Base-by-base conservation (phyloP, 2,888 invertebrate genomes). In the Metalampra italica region DNA sequence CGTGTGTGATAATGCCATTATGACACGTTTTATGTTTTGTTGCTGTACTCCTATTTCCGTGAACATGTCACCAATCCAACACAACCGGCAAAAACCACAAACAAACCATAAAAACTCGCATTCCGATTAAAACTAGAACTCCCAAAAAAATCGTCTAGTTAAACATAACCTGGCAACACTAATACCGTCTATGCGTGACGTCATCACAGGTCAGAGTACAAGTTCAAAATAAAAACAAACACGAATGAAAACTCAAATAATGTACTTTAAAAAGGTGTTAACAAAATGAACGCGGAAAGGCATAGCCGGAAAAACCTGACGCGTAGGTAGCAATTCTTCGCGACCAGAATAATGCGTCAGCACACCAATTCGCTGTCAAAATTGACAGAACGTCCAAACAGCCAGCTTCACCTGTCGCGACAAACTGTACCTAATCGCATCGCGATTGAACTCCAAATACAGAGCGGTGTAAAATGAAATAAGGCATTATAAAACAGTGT, bases 231-330 rank as follows among this genome's bases (percentile, higher is more conserved):
- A 45, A 52, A 61, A 65, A 60, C 61, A 65, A 61, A 44, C 11
- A 29, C 12, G 57, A 59, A 57, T 54, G 60, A 64, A 61, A 58
- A 60, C 49, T 49, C 53, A 55, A 57, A 56, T 49, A 22, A 22
- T n/a, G 22, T 22, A 55, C 22, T n/a, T n/a, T n/a, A n/a, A 49
- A 56, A 36, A 64, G 54, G 54, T 59, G 55, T 59, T 55, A 66
- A 70, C 64, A 65, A 73, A 71, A 68, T 62, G 62, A 46, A 84
- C 67, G 74, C 85, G 85, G 82, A 86, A 86, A 83, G 78, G 64
- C 65, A 62, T 66, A 78, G 68, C 81, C 85, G 89, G 88, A 87
- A 88, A 88, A 87, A 82, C 83, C 75, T 75, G 67, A 68, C 63
- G 57, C 62, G 75, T 76, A 78, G 77, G 81, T 82, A 82, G 78